Base-by-base conservation (phyloP, 2,888 invertebrate species). In the Hyalella azteca region DNA sequence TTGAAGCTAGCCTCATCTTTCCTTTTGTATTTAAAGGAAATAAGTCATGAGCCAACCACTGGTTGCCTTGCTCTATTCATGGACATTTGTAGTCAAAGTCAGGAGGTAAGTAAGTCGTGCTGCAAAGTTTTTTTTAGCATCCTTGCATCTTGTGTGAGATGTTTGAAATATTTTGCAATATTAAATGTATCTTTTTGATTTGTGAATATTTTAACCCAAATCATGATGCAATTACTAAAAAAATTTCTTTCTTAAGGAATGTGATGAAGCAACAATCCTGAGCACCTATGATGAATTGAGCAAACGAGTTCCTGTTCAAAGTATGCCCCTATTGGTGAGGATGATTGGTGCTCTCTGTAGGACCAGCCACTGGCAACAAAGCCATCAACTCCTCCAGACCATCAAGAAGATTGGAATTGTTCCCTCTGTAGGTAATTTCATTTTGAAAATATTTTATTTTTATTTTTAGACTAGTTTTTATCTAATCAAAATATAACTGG, bases 261-360 rank as follows among this genome's bases (percentile, higher is more conserved):
- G 66, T 19, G 36, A 36, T 36, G 66, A 66, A 19, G 15, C 22
- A 36, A 19, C 7, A 22, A 66, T 66, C 32, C n/a, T 66, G 19
- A 36, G 19, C 7, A 19, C 19, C 1, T 66, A 66, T 36, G 4
- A 13, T n/a, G 39, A 66, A 36, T 36, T 66, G 32, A n/a, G n/a
- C 13, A 36, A 66, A 9, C 2, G 26, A 36, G 19, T 66, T 36
- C 66, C 66, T 19, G 26, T 66, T 15, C 22, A 66, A 5, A 66
- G 66, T 66, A 19, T 29, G 36, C 5, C 4, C 0, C 13, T 66
- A 36, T 19, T 19, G n/a, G 13, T 36, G 29, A 66, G 4, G 39
- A 36, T 66, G 66, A 66, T 66, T n/a, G 19, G 36, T 66, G 66
- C 36, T 15, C 19, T 66, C 36, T 66, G 66, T 66, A 11, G 39